Conservation (phyloP, 2,888 invertebrate species). For the Dione vanillae region DNA sequence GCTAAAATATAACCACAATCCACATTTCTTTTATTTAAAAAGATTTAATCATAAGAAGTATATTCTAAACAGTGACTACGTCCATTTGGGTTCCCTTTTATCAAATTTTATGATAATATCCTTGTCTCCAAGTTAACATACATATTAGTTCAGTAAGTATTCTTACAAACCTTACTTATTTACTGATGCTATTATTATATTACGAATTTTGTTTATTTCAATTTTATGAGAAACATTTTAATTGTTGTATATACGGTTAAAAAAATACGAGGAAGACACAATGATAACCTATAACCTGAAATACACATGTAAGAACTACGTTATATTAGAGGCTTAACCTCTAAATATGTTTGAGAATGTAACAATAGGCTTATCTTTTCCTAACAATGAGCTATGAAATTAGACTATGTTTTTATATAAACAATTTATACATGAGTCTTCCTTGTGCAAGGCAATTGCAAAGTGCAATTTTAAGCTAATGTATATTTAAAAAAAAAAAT, state of each 20-base stretch:
- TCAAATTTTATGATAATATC: too few species aligned
- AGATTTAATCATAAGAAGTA: background rate
- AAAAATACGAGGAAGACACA: background rate
- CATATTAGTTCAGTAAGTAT: too few species aligned
- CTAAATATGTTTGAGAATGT: background rate
- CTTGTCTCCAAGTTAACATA: too few species aligned
- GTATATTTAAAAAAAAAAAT: background rate
- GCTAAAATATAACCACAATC: background rate
- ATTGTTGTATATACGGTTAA: background rate
- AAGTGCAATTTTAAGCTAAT: background rate
- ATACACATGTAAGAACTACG: background rate
- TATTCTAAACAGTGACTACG: too few species aligned
- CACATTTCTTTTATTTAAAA: background rate
- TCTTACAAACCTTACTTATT: too few species aligned
- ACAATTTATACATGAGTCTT: background rate
- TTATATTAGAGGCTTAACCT: background rate
- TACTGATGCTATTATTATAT: background rate
- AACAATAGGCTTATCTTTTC: background rate
- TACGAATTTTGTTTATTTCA: background rate
- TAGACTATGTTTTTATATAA: constrained; percentile 5
- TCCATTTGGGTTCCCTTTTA: too few species aligned
- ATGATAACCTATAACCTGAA: constrained; percentile 1
- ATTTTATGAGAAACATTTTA: background rate
- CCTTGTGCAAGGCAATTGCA: background rate
- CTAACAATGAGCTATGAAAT: too few species aligned